Evolutionary conservation across 2,797 vertebrate genomes (phyloP).

Genomic region (Epinephelus malabaricus): DNA sequence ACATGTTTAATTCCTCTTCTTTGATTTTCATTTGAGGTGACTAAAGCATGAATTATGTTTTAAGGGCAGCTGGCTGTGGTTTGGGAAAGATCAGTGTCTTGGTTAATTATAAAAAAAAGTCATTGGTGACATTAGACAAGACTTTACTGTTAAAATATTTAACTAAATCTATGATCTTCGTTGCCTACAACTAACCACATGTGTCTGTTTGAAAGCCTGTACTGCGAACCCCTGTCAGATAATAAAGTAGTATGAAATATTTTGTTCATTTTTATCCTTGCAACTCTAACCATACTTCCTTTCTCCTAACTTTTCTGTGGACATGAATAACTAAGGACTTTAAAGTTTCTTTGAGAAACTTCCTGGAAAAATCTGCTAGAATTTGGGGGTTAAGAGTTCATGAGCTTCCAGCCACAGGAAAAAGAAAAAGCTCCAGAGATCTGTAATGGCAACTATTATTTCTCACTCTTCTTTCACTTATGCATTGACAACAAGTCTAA

Average conservation of each 20-base stretch:
- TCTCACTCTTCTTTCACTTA: background rate
- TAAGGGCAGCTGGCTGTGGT: too few species aligned
- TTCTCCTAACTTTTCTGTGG: background rate
- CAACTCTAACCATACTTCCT: background rate
- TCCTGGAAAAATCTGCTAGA: background rate
- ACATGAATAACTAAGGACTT: background rate
- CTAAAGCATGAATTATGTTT: too few species aligned
- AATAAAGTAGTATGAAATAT: background rate
- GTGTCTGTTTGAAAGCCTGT: background rate
- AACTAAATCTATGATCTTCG: too few species aligned
- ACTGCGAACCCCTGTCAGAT: background rate
- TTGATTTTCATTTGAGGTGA: too few species aligned
- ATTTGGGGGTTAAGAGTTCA: constrained; percentile 15
- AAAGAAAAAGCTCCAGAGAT: background rate
- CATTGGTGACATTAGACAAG: too few species aligned
- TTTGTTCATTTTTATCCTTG: background rate
- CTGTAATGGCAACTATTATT: background rate
- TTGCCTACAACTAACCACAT: too few species aligned
- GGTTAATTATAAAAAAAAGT: too few species aligned
- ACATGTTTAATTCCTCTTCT: too few species aligned
- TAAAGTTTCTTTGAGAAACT: background rate
- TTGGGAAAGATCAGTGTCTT: too few species aligned
- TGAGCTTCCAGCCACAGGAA: background rate
- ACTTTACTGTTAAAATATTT: too few species aligned
- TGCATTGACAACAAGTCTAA: background rate